These are phyloP conservation scores for Drosophila mulleri DNA, from an alignment of 2,888 invertebrate species.

Conservation along the genomic window DNA sequence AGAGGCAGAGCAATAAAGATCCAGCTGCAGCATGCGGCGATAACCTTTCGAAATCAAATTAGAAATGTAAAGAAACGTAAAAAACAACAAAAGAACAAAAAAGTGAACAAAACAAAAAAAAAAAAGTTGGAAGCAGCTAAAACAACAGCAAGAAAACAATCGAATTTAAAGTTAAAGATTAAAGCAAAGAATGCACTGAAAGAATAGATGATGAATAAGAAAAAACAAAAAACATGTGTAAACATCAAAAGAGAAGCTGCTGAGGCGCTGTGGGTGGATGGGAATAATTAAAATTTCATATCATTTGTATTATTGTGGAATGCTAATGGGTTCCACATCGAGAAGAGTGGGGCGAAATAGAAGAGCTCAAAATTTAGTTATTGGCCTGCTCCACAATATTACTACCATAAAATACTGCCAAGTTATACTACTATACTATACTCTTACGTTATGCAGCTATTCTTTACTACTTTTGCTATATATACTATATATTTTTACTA, in stretches of 20 bases:
- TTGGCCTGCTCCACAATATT: too few species aligned
- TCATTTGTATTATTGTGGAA: background rate
- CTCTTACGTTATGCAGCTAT: too few species aligned
- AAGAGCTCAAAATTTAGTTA: too few species aligned
- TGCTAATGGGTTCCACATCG: background rate
- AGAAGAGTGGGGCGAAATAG: background rate
- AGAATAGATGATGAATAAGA: background rate
- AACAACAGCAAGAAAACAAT: slow-evolving; percentile 14
- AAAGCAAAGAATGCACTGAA: slow-evolving; percentile 3
- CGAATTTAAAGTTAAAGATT: slow-evolving; percentile 14
- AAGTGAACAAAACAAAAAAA: slow-evolving; percentile 10
- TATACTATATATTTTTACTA: too few species aligned
- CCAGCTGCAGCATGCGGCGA: slow-evolving; percentile 39
- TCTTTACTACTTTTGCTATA: too few species aligned
- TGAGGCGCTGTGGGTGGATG: slow-evolving; percentile 12
- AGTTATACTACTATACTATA: too few species aligned
- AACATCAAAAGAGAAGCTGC: slow-evolving; percentile 35
- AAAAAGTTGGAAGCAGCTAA: slow-evolving; percentile 2
- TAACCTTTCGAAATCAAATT: slow-evolving; percentile 80
- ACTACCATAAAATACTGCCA: too few species aligned
- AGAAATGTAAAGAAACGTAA: slow-evolving; percentile 64
- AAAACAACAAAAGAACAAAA: slow-evolving; percentile 21
- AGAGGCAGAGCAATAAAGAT: slow-evolving; percentile 8
- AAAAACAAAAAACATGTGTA: slow-evolving; percentile 9
- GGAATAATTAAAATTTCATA: slow-evolving; percentile 1